Evolutionary conservation across 2,113 vertebrate species (phyloP), one percentile per base, ranked within the genome.

Genomic region (Chunga burmeisteri): DNA sequence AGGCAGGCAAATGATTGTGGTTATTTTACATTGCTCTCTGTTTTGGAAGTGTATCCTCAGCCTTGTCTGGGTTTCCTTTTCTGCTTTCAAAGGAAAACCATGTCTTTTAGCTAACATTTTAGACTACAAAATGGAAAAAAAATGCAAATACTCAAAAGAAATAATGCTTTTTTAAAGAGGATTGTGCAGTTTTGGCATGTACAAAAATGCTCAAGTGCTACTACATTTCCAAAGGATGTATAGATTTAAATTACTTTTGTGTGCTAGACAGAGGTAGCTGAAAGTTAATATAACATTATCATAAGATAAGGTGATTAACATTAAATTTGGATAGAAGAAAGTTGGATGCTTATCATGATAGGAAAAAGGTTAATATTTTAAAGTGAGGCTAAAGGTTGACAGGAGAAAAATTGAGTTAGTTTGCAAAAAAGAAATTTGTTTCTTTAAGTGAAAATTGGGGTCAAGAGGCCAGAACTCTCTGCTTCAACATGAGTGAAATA

Each of bases 341-440:
- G 96, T 96, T 97, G 87, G 90, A 93, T 97, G 96, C 98, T 95
- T 98, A 97, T 97, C 88, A 72, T 94, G 94, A 93, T 97, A 91
- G 92, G 81, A 96, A 97, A 97, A 97, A 98, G 98, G 98, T 98
- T 98, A 98, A 98, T 98, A 98, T 98, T 98, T 98, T 97, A 98
- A 98, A 98, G 94, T 79, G 84, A 96, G 97, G 97, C 93, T 97
- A 98, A 98, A 98, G 97, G 98, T 98, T 98, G 98, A 98, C 98
- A 98, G 97, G 96, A 98, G 98, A 98, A 98, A 98, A 98, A 98
- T 98, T 98, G 97, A 98, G 97, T 98, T 98, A 98, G 98, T 98
- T 98, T 98, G 97, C 96, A 96, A 98, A 98, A 97, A 95, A 97
- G 95, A 98, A 98, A 98, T 98, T 98, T 98, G 98, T 98, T 98